A percentile compares a stretch with the other conserved stretches of the same genome.
These are phyloP conservation scores for Littorina saxatilis DNA, from an alignment of 1,140 invertebrate species.

Conservation along the genomic window DNA sequence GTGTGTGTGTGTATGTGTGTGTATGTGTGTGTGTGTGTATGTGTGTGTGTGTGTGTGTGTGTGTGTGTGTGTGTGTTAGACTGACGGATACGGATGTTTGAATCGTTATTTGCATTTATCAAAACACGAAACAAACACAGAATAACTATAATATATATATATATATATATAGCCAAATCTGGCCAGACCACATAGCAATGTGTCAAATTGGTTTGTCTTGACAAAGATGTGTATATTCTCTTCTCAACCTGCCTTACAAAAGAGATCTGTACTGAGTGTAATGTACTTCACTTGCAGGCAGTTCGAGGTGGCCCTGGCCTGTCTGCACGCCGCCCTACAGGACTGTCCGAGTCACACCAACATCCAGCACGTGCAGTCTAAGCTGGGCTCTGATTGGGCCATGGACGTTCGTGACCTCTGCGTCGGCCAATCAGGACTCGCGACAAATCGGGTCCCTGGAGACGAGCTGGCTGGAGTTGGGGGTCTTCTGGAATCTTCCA, in stretches of 20 bases:
- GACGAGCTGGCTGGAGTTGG: not conserved
- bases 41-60: slow-evolving; percentile 11
- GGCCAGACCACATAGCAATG: too few species aligned
- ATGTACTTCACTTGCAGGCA: too few species aligned
- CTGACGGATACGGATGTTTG: too few species aligned
- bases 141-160: too few species aligned
- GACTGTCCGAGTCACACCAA: not conserved
- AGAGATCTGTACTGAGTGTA: too few species aligned
- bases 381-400: not conserved
- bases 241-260: too few species aligned
- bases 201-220: too few species aligned
- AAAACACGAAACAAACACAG: too few species aligned
- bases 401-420: not conserved
- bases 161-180: too few species aligned
- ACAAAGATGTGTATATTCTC: too few species aligned
- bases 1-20: slow-evolving; percentile 13
- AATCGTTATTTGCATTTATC: too few species aligned
- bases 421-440: not conserved
- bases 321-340: slow-evolving; percentile 1
- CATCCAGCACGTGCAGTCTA: not conserved
- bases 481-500: not conserved
- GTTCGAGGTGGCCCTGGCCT: not conserved
- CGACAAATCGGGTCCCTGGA: slow-evolving; percentile 2
- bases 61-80: slow-evolving; percentile 13
- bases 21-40: not conserved